Evolutionary conservation across 2,888 invertebrate genomes (phyloP), one percentile per base, ranked within the genome.

Genomic region (Drosophila nr. perissopoda): DNA sequence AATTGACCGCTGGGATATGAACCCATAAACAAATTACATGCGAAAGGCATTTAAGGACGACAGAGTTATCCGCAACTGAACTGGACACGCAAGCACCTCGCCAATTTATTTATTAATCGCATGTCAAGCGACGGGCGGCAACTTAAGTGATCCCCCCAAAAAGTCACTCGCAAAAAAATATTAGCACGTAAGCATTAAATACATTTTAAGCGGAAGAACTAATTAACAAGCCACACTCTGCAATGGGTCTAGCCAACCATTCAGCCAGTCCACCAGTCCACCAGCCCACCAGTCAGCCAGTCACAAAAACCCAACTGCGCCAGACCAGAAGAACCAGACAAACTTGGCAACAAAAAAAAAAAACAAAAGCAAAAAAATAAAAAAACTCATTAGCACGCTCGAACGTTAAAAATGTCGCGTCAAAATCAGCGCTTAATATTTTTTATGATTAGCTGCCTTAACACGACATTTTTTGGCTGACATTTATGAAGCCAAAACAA

Each of bases 1-100:
- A 90, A 91, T 91, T 91, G 91, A 91, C 91, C 91, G 91, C 83
- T 88, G 91, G 91, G 91, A 91, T 88, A 91, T 91, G 91, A 91
- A 91, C 91, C 90, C 91, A 91, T 91, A 91, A 90, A 86, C 90
- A 89, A 80, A 83, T 81, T 76, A 84, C 81, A 74, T 65, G 73
- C 76, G 80, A 78, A 80, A 67, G 79, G 73, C 79, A 81, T 82
- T 87, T 82, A 82, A 87, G 73, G 76, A 77, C 77, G 40, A 61
- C 61, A 52, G 52, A 64, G 54, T 73, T 73, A 31, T 53, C 36
- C 53, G 45, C 62, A 42, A 27, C 51, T 34, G 45, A 40, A 42
- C 73, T 69, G 68, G 74, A 73, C 83, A 87, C 83, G 80, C 83
- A 86, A 88, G 76, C 79, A 61, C 61, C 73, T 54, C 33, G 56